Percentiles rank a stretch among this genome's conserved stretches.
Evolutionary conservation across 2,113 vertebrate species (phyloP).

Genomic region (Gallinago undulata): DNA sequence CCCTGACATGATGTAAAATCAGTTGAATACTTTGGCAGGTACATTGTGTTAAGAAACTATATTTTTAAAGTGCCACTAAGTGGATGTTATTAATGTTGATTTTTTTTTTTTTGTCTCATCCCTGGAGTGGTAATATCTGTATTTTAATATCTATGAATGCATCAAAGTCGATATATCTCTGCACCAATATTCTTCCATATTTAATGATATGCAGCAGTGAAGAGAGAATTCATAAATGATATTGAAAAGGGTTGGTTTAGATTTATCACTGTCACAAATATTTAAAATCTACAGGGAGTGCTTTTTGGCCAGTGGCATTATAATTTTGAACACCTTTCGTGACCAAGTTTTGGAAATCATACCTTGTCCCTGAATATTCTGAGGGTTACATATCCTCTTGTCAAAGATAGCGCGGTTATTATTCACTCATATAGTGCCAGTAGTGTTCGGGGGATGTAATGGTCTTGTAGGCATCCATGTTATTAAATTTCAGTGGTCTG

Average conservation of each 20-base stretch:
- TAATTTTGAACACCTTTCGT: neutral
- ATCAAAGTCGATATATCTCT: neutral
- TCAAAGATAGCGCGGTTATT: neutral
- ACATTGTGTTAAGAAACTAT: neutral
- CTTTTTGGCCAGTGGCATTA: neutral
- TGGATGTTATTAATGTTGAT: neutral
- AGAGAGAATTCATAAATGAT: neutral
- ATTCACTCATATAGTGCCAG: neutral
- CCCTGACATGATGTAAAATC: constrained; percentile 41
- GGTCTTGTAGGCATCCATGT: neutral
- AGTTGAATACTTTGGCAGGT: neutral
- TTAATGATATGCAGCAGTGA: neutral
- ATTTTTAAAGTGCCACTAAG: constrained; percentile 39
- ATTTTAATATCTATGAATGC: neutral
- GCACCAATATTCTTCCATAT: neutral
- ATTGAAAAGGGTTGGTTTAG: neutral
- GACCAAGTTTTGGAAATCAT: neutral
- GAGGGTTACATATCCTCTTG: neutral
- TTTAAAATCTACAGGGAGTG: neutral
- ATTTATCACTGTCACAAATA: neutral
- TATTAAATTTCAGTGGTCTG: constrained; percentile 13
- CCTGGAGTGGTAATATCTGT: neutral
- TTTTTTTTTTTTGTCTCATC: neutral
- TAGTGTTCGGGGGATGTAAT: neutral
- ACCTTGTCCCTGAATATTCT: neutral